Evolutionary conservation across 2,888 invertebrate genomes (phyloP).

Genomic region (Campoplex nolae): DNA sequence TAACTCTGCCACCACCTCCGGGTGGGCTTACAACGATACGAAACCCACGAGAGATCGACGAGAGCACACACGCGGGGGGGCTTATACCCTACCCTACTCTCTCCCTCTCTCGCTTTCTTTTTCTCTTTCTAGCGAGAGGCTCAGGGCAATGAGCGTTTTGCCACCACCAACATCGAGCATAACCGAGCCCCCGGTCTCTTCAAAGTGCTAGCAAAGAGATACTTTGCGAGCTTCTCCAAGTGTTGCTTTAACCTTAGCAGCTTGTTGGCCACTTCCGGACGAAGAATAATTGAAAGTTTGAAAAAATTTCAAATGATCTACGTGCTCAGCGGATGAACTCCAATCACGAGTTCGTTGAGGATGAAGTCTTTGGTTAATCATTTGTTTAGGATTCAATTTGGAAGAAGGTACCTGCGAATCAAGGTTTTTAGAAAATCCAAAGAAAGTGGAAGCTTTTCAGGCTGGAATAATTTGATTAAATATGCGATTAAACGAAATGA

Average conservation of each 20-base stretch:
- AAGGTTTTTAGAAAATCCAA: neutral
- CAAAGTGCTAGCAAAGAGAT: neutral
- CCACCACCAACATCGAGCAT: slow-evolving; percentile 44
- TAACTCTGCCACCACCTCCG: slow-evolving; percentile 72
- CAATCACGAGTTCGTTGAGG: neutral
- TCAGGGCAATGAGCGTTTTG: slow-evolving; percentile 48
- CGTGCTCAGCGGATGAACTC: neutral
- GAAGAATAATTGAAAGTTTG: neutral
- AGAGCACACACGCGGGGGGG: slow-evolving; percentile 66
- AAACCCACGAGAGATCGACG: slow-evolving; percentile 59
- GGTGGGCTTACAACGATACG: slow-evolving; percentile 54
- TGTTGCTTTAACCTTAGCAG: neutral
- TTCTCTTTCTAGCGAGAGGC: slow-evolving; percentile 25
- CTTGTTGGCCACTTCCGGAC: neutral
- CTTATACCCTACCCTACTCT: slow-evolving; percentile 30
- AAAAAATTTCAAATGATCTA: neutral
- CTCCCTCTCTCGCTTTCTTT: slow-evolving; percentile 18
- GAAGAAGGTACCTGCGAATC: neutral
- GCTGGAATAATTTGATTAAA: neutral
- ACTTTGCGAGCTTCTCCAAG: neutral
- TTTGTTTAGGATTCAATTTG: neutral
- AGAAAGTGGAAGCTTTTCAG: neutral
- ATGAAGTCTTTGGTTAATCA: neutral
- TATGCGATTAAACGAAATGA: neutral
- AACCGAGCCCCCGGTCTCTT: slow-evolving; percentile 48